Conservation (phyloP, 2,888 invertebrate species). For the Capitulum mitella region DNA sequence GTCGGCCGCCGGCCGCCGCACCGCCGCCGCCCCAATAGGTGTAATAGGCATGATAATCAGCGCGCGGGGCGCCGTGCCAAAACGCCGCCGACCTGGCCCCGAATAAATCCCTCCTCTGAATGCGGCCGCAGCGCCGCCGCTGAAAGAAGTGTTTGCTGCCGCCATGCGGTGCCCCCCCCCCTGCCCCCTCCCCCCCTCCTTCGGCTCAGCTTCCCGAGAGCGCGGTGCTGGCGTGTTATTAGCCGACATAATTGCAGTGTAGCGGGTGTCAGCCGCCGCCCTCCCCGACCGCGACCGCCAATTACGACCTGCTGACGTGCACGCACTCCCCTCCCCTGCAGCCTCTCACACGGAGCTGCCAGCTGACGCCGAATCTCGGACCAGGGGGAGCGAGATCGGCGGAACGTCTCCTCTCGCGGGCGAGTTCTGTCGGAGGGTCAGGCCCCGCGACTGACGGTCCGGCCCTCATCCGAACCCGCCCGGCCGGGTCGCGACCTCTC, state of each 20-base stretch:
- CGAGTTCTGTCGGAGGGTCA: neutral
- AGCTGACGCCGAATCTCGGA: too few relatives aligned
- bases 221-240: neutral
- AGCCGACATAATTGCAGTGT: neutral
- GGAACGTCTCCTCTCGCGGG: neutral
- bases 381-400: too few relatives aligned
- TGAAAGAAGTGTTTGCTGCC: neutral
- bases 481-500: too few relatives aligned
- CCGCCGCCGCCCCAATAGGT: neutral
- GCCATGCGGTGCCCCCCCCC: neutral
- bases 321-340: too few relatives aligned
- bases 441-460: too few relatives aligned
- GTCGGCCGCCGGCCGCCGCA: neutral
- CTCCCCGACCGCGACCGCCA: neutral
- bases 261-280: neutral
- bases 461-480: too few relatives aligned
- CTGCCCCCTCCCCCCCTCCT: neutral
- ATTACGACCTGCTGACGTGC: neutral
- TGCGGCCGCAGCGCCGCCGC: too few relatives aligned
- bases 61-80: neutral
- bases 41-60: neutral
- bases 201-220: neutral
- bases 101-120: neutral
- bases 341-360: too few relatives aligned
- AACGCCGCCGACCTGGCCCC: neutral